Evolutionary conservation across 1,140 invertebrate genomes (phyloP), one percentile per base, ranked within the genome.

Genomic region (Rhagoletis zephyria): DNA sequence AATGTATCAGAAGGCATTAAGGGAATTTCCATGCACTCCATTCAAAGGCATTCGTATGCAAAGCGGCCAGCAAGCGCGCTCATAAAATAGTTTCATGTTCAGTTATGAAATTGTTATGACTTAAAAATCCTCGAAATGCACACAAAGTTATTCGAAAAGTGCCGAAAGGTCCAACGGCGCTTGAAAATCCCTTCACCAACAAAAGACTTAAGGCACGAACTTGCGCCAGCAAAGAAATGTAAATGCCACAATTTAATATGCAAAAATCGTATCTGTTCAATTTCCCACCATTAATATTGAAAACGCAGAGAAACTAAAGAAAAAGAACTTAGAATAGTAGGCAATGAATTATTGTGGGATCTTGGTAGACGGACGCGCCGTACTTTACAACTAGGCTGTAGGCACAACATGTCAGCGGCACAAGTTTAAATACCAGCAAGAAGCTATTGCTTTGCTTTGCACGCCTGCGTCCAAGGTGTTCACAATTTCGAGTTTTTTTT

Each of bases 271-370:
- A 59, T 45, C 7, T 81, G 51, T 81, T 30, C 7, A 81, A 81
- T 19, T 81, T 81, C 74, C 74, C 74, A 81, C 19, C 45, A 59
- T 81, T 56, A 81, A 81, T 81, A 81, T 81, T 81, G 74, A 51
- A 56, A 59, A 56, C 45, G 30, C 45, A 14, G 30, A 59, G n/a
- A 14, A 56, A 51, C 16, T 4, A n/a, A 81, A 30, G 30, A 30
- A 30, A 19, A 30, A 81, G 5, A 7, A 74, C 9, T 30, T 48
- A 56, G 56, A 81, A 59, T 10, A 30, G 51, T 6, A 56, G 45
- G 10, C 74, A 81, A 56, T 81, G 74, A 81, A 56, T 81, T 81
- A 81, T 56, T 19, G 74, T 81, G 74, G 51, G 74, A 81, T 56
- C 16, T 9, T 56, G 5, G 16, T 3, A 30, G 16, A 14, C 10